Evolutionary conservation across 2,797 vertebrate genomes (phyloP), one percentile per base, ranked within the genome.

Genomic region (Otolemur crassicaudatus): DNA sequence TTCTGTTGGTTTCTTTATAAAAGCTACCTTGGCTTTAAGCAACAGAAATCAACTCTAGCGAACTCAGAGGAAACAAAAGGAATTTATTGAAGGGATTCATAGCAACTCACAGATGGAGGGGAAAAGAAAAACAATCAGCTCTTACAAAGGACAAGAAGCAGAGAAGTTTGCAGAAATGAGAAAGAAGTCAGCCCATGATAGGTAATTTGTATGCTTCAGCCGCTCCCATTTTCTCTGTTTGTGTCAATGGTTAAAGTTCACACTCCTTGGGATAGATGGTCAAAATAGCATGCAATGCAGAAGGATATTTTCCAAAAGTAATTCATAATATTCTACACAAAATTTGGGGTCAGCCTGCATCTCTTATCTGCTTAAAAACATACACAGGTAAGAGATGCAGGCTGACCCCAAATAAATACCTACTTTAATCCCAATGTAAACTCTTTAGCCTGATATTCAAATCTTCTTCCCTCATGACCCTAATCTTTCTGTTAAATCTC

Each of bases 1-100:
- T 90, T 94, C 34, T 86, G 9, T 37, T 85, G 29, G 13, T 87
- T 70, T 92, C 27, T 94, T 34, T 77, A 43, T 81, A 81, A 88
- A 88, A 77, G 12, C 49, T 49, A 84, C 14, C 75, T 94, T 29
- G 7, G 8, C 91, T 94, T 84, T 93, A 87, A 81, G 53, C 20
- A 93, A 72, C 4, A 79, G 8, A 85, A 95, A 63, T 96, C 4
- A 60, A 70, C 31, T 87, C 29, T 82, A 69, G 9, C 20, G 20
- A 86, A 73, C 27, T 60, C 93, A 65, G 7, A 9, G 7, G 19
- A 72, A 70, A 69, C 1, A 34, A 91, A 77, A 83, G 4, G 8
- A 87, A 80, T 14, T 53, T 87, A 86, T 53, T 84, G n/a, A 43
- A 61, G 89, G 10, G 16, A 56, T n/a, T 80, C 29, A 84, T 25